phyloP scores from a whole-genome alignment of 1,140 invertebrate species.

The Orchestia grillus region DNA sequence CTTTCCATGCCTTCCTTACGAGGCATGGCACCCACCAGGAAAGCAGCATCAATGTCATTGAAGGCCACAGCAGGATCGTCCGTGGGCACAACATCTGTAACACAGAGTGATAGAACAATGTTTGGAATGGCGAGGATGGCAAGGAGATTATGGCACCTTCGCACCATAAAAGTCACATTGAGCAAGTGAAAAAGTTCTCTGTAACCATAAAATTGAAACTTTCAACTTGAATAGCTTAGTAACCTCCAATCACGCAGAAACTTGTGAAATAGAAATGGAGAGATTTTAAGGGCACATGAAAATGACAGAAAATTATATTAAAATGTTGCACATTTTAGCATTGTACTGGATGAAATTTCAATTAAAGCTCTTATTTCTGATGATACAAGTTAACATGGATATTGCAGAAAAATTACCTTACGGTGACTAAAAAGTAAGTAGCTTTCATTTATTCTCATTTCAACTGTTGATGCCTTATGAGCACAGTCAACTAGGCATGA shows the following conservation, averaged over 20 bases:
- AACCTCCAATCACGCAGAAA: not conserved
- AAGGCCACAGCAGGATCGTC: slow-evolving; percentile 90
- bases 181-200: not conserved
- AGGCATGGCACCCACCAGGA: slow-evolving; percentile 98
- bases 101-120: not conserved
- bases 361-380: too few species aligned
- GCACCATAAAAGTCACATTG: not conserved
- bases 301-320: too few species aligned
- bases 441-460: too few species aligned
- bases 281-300: too few species aligned
- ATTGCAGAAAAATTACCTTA: too few species aligned
- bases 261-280: too few species aligned
- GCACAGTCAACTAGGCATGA: too few species aligned
- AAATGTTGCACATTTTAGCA: too few species aligned
- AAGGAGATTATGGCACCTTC: not conserved
- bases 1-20: slow-evolving; percentile 98
- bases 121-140: not conserved
- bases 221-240: not conserved
- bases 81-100: slow-evolving; percentile 85
- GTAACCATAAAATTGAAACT: not conserved
- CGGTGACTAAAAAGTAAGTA: too few species aligned
- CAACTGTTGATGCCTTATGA: too few species aligned
- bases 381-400: too few species aligned
- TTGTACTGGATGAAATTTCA: too few species aligned
- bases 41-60: slow-evolving; percentile 96